phyloP scores from a whole-genome alignment of 2,888 invertebrate species.

The Strigamia crassipes region DNA sequence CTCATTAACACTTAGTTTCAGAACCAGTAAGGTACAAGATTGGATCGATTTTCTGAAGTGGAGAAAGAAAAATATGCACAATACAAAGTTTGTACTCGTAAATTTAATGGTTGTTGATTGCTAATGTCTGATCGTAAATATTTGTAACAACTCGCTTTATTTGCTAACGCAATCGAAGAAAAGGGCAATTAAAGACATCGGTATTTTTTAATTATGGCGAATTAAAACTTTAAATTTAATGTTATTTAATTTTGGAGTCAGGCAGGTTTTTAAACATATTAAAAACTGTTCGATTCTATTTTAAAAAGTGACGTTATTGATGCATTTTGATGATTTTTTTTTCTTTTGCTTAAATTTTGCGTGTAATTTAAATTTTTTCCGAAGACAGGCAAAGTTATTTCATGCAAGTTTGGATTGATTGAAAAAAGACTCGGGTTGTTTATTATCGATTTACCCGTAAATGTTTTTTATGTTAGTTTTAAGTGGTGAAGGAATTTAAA shows the following conservation, averaged over 20 bases:
- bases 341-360: not conserved
- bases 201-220: not conserved
- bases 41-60: constrained; percentile 16
- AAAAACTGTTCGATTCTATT: too few relatives aligned
- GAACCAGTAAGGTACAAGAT: constrained; percentile 7
- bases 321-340: too few relatives aligned
- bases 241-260: too few relatives aligned
- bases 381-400: not conserved
- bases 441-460: constrained; percentile 2
- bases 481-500: constrained; percentile 24
- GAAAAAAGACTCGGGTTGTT: not conserved
- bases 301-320: too few relatives aligned
- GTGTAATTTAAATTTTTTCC: not conserved
- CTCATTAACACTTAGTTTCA: constrained; percentile 35
- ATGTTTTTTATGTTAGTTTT: constrained; percentile 1
- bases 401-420: not conserved
- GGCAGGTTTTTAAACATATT: too few relatives aligned
- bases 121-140: not conserved
- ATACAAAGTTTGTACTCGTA: not conserved
- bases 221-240: too few relatives aligned
- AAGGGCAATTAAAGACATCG: not conserved
- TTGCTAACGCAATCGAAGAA: not conserved
- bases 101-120: constrained; percentile 17
- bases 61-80: not conserved
- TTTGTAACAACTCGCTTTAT: not conserved